phyloP scores from a whole-genome alignment of 2,888 invertebrate species.

The Eupithecia centaureata region DNA sequence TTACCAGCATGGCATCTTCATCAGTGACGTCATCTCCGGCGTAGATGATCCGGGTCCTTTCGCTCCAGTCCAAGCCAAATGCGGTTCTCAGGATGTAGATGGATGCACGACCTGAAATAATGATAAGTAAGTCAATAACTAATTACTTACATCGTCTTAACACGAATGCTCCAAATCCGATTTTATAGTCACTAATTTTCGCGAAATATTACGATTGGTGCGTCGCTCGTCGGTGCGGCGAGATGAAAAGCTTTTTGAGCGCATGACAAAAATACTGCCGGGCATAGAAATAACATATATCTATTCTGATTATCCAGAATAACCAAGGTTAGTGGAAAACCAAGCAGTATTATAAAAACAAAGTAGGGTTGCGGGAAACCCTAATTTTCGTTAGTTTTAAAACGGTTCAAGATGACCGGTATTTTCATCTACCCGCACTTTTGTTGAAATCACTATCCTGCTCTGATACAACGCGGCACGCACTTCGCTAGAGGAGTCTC shows the following conservation, averaged over 20 bases:
- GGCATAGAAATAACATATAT: background rate
- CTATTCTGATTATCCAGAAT: background rate
- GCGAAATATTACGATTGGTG: background rate
- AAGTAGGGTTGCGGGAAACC: too few relatives aligned
- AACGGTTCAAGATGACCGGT: background rate
- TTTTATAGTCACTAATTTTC: background rate
- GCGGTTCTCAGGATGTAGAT: slow-evolving; percentile 95
- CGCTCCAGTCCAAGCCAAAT: slow-evolving; percentile 96
- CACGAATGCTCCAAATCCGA: background rate
- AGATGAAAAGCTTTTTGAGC: background rate
- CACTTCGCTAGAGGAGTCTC: slow-evolving; percentile 90
- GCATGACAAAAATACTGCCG: too few relatives aligned
- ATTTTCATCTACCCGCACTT: slow-evolving; percentile 87
- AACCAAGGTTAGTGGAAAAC: background rate
- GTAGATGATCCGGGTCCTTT: slow-evolving; percentile 94
- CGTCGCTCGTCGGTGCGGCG: background rate
- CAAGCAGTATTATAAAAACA: background rate
- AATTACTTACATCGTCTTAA: background rate
- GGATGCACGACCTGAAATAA: slow-evolving; percentile 88
- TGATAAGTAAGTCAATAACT: background rate
- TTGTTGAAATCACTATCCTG: slow-evolving; percentile 89
- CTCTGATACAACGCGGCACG: slow-evolving; percentile 86
- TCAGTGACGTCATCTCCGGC: slow-evolving; percentile 95
- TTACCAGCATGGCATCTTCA: slow-evolving; percentile 95
- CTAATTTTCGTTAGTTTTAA: background rate